Evolutionary conservation across 2,113 vertebrate species (phyloP).

Genomic region (Zingel zingel): DNA sequence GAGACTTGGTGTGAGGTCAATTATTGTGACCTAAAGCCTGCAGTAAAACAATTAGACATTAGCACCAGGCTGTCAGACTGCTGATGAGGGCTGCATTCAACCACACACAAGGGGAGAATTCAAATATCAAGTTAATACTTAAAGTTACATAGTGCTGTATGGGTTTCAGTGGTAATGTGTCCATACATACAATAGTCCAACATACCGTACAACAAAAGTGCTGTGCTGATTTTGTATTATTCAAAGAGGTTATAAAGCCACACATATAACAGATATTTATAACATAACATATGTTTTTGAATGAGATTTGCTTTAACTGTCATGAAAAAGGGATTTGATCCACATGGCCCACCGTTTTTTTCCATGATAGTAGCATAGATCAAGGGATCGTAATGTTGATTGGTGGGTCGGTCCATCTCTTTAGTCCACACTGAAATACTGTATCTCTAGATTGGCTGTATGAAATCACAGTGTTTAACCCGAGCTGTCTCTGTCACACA

Average conservation of each 20-base stretch:
- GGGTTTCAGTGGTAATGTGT: background rate
- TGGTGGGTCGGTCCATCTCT: too few species aligned
- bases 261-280: background rate
- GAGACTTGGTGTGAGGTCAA: constrained; percentile 65
- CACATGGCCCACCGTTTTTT: too few species aligned
- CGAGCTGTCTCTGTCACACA: too few species aligned
- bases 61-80: constrained; percentile 32
- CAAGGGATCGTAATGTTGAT: too few species aligned
- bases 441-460: too few species aligned
- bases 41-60: constrained; percentile 71
- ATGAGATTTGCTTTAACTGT: too few species aligned
- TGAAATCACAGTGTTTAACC: too few species aligned
- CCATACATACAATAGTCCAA: background rate
- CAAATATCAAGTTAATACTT: constrained; percentile 14
- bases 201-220: background rate
- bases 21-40: constrained; percentile 62
- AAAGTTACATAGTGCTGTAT: background rate
- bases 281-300: too few species aligned
- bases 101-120: constrained; percentile 16
- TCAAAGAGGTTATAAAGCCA: background rate
- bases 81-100: constrained; percentile 38
- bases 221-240: background rate
- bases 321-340: too few species aligned
- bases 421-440: too few species aligned
- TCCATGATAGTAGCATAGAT: too few species aligned